These are phyloP conservation scores for Brachionus rotundiformis DNA, from an alignment of 1,140 invertebrate genomes.

Conservation along the genomic window DNA sequence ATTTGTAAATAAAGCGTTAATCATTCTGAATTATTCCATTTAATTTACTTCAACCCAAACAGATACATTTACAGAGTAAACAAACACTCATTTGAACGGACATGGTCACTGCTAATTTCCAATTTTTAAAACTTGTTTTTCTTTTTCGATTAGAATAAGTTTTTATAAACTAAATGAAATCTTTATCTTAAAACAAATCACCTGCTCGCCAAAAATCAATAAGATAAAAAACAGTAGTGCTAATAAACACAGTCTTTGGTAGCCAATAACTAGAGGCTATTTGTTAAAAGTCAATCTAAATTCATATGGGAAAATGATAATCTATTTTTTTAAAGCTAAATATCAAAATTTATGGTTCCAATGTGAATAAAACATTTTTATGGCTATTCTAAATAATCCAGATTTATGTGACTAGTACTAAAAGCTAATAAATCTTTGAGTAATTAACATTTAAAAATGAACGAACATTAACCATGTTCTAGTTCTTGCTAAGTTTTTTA, in stretches of 20 bases:
- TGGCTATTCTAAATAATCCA: slow-evolving; percentile 4
- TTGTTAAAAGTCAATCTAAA: slow-evolving; percentile 9
- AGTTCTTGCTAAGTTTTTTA: background rate
- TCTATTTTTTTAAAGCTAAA: background rate
- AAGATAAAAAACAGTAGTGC: background rate
- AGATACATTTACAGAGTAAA: background rate
- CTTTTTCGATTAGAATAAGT: background rate
- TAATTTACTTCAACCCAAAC: background rate
- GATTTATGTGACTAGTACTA: background rate
- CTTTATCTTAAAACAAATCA: slow-evolving; percentile 12
- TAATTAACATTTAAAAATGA: background rate
- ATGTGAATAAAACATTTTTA: slow-evolving; percentile 12
- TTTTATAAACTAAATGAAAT: background rate
- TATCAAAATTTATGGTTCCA: slow-evolving; percentile 31
- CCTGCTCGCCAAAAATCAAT: slow-evolving; percentile 16
- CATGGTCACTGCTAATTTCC: background rate
- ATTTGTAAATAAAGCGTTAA: background rate
- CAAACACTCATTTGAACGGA: background rate
- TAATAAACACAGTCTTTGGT: background rate
- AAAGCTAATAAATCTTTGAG: background rate
- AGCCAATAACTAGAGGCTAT: background rate
- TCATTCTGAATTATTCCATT: background rate
- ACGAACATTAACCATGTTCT: background rate
- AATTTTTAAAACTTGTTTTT: background rate
- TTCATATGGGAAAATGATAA: background rate